These are phyloP conservation scores for Bufotes viridis DNA, from an alignment of 2,797 vertebrate species.

Conservation along the genomic window DNA sequence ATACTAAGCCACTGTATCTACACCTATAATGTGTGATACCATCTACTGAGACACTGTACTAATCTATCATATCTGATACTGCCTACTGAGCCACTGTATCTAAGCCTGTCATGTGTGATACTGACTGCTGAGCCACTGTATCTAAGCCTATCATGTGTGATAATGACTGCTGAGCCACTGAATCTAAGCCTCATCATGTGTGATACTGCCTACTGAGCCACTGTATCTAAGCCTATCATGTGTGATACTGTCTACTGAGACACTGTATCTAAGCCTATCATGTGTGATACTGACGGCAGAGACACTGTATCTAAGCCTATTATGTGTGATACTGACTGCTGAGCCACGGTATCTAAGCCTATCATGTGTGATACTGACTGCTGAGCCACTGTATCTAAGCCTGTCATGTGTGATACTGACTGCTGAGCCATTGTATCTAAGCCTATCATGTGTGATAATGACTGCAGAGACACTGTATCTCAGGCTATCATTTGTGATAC, in stretches of 20 bases:
- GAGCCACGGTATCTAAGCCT: background rate
- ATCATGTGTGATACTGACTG: background rate
- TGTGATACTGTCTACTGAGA: no score
- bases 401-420: background rate
- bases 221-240: no score
- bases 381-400: background rate
- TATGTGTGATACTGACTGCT: background rate
- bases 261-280: no score
- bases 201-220: no score
- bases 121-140: no score
- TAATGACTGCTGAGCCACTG: background rate
- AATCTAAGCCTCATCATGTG: no score
- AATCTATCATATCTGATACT: background rate
- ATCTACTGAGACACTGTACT: background rate
- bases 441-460: background rate
- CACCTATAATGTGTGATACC: background rate
- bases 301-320: no score
- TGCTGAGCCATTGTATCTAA: background rate
- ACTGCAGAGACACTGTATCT: background rate
- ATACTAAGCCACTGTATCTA: background rate
- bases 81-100: background rate
- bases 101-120: background rate
- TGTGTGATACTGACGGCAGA: no score
- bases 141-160: background rate
- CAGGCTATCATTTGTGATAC: background rate